Conservation (phyloP, 2,888 invertebrate genomes). For the Cyaniris semiargus region DNA sequence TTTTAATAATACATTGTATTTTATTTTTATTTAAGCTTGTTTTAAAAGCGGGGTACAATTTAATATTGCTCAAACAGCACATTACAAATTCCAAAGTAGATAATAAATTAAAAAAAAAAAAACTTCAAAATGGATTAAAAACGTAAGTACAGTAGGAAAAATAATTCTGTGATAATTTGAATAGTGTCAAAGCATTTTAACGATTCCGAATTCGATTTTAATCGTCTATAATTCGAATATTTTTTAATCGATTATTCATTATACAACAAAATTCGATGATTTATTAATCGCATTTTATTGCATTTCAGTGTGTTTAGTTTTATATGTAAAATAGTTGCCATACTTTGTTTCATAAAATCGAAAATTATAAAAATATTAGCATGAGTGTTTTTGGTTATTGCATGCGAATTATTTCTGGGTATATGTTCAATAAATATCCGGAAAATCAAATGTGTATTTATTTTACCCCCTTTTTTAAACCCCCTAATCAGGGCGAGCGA, state of each 20-base stretch:
- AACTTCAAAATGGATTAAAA: conserved; percentile 33
- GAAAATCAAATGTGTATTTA: conserved; percentile 37
- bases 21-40: background rate
- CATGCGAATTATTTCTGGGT: conserved; percentile 53
- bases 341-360: conserved; percentile 50
- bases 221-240: conserved; percentile 12
- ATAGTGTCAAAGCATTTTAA: conserved; percentile 39
- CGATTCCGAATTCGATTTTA: conserved; percentile 32
- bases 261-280: conserved; percentile 12
- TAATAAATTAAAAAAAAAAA: background rate
- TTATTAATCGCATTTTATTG: conserved; percentile 32
- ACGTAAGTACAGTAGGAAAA: conserved; percentile 36
- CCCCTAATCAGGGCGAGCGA: too few relatives aligned
- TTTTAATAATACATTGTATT: background rate
- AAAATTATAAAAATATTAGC: conserved; percentile 66
- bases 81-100: conserved; percentile 12
- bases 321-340: conserved; percentile 34
- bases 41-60: conserved; percentile 18
- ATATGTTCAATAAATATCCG: conserved; percentile 47
- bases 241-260: background rate
- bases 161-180: conserved; percentile 45
- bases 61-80: conserved; percentile 25
- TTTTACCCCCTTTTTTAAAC: background rate
- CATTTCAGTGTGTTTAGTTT: conserved; percentile 36
- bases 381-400: conserved; percentile 73